Evolutionary conservation across 2,797 vertebrate genomes (phyloP).

Genomic region (Kryptopterus vitreolus): DNA sequence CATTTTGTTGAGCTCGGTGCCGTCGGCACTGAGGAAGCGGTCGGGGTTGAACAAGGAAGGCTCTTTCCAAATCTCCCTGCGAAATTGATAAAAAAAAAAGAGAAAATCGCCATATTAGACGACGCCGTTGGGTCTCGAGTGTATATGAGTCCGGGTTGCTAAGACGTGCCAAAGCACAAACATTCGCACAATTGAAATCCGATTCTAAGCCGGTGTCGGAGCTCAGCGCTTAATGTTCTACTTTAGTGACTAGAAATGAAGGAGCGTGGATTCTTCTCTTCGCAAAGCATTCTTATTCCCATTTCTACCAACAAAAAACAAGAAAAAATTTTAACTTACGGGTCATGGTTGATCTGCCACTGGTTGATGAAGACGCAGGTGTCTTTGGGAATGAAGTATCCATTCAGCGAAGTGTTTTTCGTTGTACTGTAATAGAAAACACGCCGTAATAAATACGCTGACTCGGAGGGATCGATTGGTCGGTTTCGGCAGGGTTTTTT

Average conservation of each 20-base stretch:
- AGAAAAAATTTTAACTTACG: slow-evolving; percentile 76
- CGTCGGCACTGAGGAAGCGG: slow-evolving; percentile 77
- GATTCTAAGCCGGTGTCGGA: neutral
- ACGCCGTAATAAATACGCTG: neutral
- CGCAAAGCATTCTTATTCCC: too few relatives aligned
- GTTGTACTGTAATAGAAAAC: slow-evolving; percentile 73
- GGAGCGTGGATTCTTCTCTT: neutral
- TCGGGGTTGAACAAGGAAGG: slow-evolving; percentile 82
- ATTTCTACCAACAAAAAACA: neutral
- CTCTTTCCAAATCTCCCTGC: slow-evolving; percentile 84
- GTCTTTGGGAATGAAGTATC: slow-evolving; percentile 88
- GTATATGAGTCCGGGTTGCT: neutral
- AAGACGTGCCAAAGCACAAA: neutral
- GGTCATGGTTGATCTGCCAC: slow-evolving; percentile 93
- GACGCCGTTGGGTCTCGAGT: neutral
- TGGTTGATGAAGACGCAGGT: slow-evolving; percentile 92
- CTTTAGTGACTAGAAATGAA: neutral
- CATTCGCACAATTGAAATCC: neutral
- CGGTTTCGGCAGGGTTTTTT: neutral
- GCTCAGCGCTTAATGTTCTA: neutral
- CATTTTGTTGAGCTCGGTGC: slow-evolving; percentile 69
- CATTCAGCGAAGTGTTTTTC: slow-evolving; percentile 80
- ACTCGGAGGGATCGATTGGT: too few relatives aligned
- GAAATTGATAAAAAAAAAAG: neutral
- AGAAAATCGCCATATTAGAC: neutral